phyloP scores from a whole-genome alignment of 2,797 vertebrate species.

The Sebastes glaucus region DNA sequence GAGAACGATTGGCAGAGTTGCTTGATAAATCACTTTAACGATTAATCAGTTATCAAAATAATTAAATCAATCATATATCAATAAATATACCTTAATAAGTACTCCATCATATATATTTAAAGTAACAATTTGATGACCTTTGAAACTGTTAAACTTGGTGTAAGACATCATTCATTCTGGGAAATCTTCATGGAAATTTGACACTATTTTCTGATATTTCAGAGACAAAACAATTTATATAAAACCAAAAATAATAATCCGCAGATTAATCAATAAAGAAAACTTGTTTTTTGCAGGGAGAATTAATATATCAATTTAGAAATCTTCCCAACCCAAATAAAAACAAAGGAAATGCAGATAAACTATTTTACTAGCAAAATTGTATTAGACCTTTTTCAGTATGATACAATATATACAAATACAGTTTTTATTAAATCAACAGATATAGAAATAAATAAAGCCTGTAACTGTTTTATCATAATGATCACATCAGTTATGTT shows the following conservation, averaged over 20 bases:
- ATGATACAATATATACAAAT: neutral
- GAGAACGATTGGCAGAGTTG: neutral
- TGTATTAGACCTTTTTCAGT: neutral
- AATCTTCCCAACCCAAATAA: neutral
- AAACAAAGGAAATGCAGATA: neutral
- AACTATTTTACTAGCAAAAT: neutral
- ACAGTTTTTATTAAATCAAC: neutral
- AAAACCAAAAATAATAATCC: neutral
- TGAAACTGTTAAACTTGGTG: neutral
- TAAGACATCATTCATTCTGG: neutral
- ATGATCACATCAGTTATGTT: neutral
- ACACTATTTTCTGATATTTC: neutral
- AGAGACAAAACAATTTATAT: neutral
- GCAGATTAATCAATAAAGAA: neutral
- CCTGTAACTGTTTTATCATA: neutral
- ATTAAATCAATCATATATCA: no score
- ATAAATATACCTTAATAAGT: neutral
- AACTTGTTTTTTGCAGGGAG: neutral
- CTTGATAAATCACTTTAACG: neutral
- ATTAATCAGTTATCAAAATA: no score
- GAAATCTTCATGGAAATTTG: neutral
- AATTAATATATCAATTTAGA: neutral
- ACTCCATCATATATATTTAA: neutral
- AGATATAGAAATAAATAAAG: neutral
- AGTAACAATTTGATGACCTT: neutral